These are phyloP conservation scores for Cydia pomonella DNA, from an alignment of 1,140 invertebrate species.

Conservation along the genomic window DNA sequence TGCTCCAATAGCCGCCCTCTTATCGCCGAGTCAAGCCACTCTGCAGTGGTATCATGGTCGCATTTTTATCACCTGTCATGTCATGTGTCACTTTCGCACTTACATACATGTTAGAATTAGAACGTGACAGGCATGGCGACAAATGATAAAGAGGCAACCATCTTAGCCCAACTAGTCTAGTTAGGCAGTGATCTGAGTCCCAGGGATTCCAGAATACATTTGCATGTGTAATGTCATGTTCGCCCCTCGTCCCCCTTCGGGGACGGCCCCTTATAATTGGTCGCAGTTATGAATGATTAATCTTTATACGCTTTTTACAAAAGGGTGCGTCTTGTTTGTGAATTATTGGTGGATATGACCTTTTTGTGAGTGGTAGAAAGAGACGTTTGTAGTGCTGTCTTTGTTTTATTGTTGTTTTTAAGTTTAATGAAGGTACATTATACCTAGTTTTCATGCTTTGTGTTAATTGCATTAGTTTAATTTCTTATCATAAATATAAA, in stretches of 20 bases:
- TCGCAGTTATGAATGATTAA: constrained; percentile 24
- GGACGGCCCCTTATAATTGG: constrained; percentile 20
- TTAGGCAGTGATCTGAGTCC: too few species aligned
- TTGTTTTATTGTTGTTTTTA: neutral
- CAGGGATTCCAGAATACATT: constrained; percentile 11
- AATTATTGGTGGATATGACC: neutral
- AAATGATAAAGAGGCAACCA: too few species aligned
- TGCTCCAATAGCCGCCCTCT: too few species aligned
- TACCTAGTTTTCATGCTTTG: neutral
- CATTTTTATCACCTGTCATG: too few species aligned
- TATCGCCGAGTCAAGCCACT: too few species aligned
- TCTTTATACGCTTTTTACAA: neutral
- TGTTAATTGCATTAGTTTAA: too few species aligned
- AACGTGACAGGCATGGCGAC: too few species aligned
- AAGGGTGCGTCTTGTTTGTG: neutral
- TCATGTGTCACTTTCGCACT: too few species aligned
- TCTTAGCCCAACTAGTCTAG: too few species aligned
- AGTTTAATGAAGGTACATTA: neutral
- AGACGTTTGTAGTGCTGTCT: neutral
- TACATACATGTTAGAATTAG: too few species aligned
- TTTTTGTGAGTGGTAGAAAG: neutral
- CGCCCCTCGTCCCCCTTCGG: neutral
- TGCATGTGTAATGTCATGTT: constrained; percentile 17
- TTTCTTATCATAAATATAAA: too few species aligned
- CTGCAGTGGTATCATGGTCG: too few species aligned